Evolutionary conservation across 2,113 vertebrate species (phyloP), one percentile per base, ranked within the genome.

Genomic region (Pan troglodytes): DNA sequence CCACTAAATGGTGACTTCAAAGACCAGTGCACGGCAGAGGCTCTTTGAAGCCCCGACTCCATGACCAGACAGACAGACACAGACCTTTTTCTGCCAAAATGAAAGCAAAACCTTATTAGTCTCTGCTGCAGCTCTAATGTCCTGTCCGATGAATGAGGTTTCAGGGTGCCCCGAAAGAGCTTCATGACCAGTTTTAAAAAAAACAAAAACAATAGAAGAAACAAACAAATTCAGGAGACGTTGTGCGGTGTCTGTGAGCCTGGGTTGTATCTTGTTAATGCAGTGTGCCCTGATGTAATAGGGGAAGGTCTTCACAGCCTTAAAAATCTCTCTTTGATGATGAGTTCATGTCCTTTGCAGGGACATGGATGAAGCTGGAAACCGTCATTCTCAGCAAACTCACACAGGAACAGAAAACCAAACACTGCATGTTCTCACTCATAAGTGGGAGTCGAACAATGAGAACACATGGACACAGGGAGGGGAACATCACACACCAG

Each of bases 71-170:
- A 43, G 43, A 43, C 43, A 43, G 43, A 43, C 43, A 43, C 43
- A 43, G 16, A 38, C 23, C 6, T 4, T 5, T 12, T 11, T 22
- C 11, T 3, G 6, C 11, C 22, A 0, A 18, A 14, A 20, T 0
- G 3, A 70, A 2, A 8, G 8, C 14, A 2, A 9, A 35, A 0
- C 1, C 0, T 7, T 22, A 0, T 0, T 0, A 8, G 3, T 27
- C 10, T 0, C 14, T 1, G 0, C 9, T 1, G 0, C 12, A 0
- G 0, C 14, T 4, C 23, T 0, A 4, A 20, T 0, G 50, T 40
- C n/a, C 48, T 38, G 9, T 17, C 11, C 0, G 23, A 8, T 0
- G 2, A 22, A 5, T 0, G 3, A 30, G 32, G 8, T 5, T 1
- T 4, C 70, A 3, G 14, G 2, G 22, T 5, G 0, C 0, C 14